phyloP scores from a whole-genome alignment of 1,140 invertebrate genomes.

The Anastrepha obliqua region DNA sequence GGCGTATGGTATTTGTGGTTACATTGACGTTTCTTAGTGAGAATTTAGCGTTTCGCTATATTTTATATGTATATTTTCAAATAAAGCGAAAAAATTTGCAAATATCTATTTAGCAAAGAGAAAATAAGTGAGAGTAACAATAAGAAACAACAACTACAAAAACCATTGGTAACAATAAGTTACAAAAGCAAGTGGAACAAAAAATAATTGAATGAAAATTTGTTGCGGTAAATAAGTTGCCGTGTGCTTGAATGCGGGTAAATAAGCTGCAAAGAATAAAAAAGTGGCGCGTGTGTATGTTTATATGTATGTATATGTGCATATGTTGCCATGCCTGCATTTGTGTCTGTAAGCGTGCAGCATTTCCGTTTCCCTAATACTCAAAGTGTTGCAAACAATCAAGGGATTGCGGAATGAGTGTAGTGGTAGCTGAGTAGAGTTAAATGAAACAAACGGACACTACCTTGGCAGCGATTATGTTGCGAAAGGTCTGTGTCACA shows the following conservation, averaged over 20 bases:
- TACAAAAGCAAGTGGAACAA: too few relatives aligned
- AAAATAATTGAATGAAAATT: too few relatives aligned
- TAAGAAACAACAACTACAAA: conserved; percentile 1
- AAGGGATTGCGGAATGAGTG: not conserved
- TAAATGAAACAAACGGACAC: not conserved
- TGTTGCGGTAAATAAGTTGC: not conserved
- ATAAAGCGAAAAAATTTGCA: too few relatives aligned
- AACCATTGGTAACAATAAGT: not conserved
- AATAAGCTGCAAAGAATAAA: not conserved
- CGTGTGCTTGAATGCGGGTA: not conserved
- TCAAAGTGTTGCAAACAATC: conserved; percentile 1
- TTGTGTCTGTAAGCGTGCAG: not conserved
- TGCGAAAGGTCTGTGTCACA: conserved; percentile 8
- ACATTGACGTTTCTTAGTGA: not conserved
- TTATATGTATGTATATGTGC: not conserved
- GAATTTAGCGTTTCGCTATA: not conserved
- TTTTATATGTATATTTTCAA: not conserved
- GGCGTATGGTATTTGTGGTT: conserved; percentile 30
- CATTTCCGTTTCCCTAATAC: not conserved
- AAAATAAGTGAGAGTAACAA: not conserved
- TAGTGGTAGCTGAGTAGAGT: not conserved
- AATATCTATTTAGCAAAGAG: too few relatives aligned
- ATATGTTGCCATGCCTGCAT: not conserved
- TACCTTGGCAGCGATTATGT: not conserved
- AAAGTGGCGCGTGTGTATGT: not conserved